Base-by-base conservation (phyloP, 2,113 vertebrate species). In the Carollia perspicillata region DNA sequence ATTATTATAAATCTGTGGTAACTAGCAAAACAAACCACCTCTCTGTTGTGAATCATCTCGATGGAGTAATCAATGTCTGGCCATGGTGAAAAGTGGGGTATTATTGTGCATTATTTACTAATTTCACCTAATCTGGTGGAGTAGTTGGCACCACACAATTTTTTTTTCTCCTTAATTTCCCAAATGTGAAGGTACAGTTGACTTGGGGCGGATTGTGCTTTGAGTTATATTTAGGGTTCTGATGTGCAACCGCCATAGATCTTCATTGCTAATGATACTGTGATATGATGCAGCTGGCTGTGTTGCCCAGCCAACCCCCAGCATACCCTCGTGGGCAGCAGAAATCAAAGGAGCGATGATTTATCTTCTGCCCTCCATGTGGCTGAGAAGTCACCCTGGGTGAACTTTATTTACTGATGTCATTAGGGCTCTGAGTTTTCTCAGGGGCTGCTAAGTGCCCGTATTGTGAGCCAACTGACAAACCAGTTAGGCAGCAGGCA, bases 201-300 rank as follows among this genome's bases (percentile, higher is more conserved):
- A 6, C 44, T 2, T 26, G 49, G 30, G 5, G 8, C 18, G 20
- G 60, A 0, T 0, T 5, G 12, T 18, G 8, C 47, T 44, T 51
- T 60, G 12, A 53, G 18, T n/a, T 12, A 23, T 0, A n/a, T 6
- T 37, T 9, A n/a, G 12, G 47, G 30, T 30, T 51, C 63, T 44
- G 13, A 11, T 8, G 23, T 3, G 16, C 20, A 8, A 12, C 12
- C 0, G 1, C 8, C 2, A 5, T 0, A 9, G 1, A 40, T 35
- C 9, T 42, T 60, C 0, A 1, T 6, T 6, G 30, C 16, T 55
- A 6, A 22, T 0, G 37, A n/a, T 4, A 63, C 0, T 30, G 28
- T 30, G 13, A 63, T 30, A 0, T 0, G n/a, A 17, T 40, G 23
- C 49, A 5, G 47, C 3, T 26, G 42, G 78, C 6, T 0, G 0